Conservation (phyloP, 2,888 invertebrate species). For the Tribolium freemani region DNA sequence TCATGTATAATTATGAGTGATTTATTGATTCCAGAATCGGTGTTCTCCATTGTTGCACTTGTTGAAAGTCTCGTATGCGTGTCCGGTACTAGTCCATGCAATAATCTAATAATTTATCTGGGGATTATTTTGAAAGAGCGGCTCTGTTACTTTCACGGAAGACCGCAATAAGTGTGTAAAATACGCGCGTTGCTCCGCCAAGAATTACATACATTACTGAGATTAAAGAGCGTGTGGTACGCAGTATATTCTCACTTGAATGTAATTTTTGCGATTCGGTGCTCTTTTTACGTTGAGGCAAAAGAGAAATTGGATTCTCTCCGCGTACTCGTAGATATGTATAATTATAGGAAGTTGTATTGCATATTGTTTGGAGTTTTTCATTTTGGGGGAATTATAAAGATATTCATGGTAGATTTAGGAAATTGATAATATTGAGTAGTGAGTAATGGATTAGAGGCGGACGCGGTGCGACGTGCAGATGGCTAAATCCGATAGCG, state of each 20-base stretch:
- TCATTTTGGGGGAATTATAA: slow-evolving; percentile 12
- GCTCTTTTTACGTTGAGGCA: slow-evolving; percentile 31
- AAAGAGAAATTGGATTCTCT: slow-evolving; percentile 46
- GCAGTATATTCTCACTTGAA: slow-evolving; percentile 51
- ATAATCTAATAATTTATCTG: slow-evolving; percentile 55
- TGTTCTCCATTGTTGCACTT: not conserved
- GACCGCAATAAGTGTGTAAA: slow-evolving; percentile 52
- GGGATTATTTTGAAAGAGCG: slow-evolving; percentile 60
- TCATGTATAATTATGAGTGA: not conserved
- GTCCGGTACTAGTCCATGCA: slow-evolving; percentile 47
- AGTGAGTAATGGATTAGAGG: slow-evolving; percentile 44
- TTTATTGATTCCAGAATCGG: not conserved
- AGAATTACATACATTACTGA: slow-evolving; percentile 54
- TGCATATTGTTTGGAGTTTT: not conserved
- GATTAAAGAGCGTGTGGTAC: slow-evolving; percentile 52
- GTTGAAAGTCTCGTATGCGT: slow-evolving; percentile 7
- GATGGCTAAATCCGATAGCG: slow-evolving; percentile 45
- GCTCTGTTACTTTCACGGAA: slow-evolving; percentile 61
- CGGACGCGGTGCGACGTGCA: slow-evolving; percentile 43
- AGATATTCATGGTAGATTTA: slow-evolving; percentile 39
- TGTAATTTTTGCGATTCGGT: slow-evolving; percentile 44
- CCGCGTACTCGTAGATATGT: too few relatives aligned
- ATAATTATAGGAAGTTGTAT: slow-evolving; percentile 30
- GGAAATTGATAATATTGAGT: slow-evolving; percentile 46
- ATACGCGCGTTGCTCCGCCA: slow-evolving; percentile 47